Percentiles rank a stretch among this genome's conserved stretches.
These are phyloP conservation scores for Anguilla obscura DNA, from an alignment of 2,797 vertebrate species.

Conservation along the genomic window DNA sequence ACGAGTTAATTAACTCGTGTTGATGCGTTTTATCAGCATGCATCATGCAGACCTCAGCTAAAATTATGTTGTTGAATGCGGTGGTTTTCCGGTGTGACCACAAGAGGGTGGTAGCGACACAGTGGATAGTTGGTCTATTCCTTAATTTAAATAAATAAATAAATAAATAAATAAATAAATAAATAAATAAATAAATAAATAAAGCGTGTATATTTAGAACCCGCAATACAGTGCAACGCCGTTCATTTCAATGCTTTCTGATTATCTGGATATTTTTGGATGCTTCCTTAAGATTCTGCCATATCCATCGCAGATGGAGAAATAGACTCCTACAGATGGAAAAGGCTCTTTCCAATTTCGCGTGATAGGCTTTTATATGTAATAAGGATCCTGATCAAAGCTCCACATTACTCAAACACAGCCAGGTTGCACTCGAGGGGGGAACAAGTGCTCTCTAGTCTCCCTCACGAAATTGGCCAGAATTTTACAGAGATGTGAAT, in stretches of 20 bases:
- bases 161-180: background rate
- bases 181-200: background rate
- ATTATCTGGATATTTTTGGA: conserved; percentile 47
- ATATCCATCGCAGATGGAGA: conserved; percentile 54
- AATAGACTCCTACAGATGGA: conserved; percentile 48
- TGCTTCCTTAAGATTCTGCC: conserved; percentile 51
- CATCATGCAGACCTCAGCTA: conserved; percentile 47
- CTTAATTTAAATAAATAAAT: no score
- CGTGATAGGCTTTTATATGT: conserved; percentile 70
- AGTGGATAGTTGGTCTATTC: conserved; percentile 30
- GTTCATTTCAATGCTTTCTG: conserved; percentile 55
- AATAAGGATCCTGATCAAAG: conserved; percentile 76
- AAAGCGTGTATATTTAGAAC: conserved; percentile 47
- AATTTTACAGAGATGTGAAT: conserved; percentile 70
- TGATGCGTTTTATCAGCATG: background rate
- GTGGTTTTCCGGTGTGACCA: conserved; percentile 60
- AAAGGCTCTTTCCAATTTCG: conserved; percentile 54
- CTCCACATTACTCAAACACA: conserved; percentile 66
- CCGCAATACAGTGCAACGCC: conserved; percentile 50
- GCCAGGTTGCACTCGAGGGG: conserved; percentile 66
- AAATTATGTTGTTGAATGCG: conserved; percentile 26
- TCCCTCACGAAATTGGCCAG: conserved; percentile 68
- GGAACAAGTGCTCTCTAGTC: conserved; percentile 68
- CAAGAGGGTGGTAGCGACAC: conserved; percentile 75
- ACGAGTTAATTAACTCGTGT: background rate